A percentile compares a stretch with the other conserved stretches of the same genome.
Evolutionary conservation across 2,113 vertebrate genomes (phyloP).

Genomic region (Sapayoa aenigma): DNA sequence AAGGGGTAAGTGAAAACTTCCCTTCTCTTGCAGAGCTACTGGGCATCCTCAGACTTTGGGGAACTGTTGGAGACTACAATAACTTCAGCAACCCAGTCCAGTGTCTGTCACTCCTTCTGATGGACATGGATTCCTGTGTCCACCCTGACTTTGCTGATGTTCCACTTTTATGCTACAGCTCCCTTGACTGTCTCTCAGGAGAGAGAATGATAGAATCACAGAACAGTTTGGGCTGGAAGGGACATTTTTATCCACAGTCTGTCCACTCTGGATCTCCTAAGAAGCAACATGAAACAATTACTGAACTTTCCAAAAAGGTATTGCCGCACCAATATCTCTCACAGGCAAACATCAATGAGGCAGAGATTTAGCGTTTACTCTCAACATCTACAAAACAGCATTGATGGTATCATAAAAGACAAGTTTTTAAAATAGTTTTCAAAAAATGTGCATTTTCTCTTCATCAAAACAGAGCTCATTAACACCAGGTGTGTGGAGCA

Average conservation of each 20-base stretch:
- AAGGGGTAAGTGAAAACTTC: not conserved
- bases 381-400: not conserved
- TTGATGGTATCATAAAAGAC: not conserved
- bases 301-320: not conserved
- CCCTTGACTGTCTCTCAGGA: not conserved
- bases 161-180: not conserved
- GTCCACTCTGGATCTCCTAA: not conserved
- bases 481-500: not conserved
- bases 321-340: not conserved
- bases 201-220: not conserved
- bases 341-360: rapidly evolving
- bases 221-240: not conserved
- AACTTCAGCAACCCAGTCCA: not conserved
- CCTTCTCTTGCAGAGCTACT: not conserved
- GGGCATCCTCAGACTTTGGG: not conserved
- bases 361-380: not conserved
- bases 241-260: not conserved
- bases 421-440: rapidly evolving
- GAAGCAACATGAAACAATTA: not conserved
- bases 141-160: not conserved
- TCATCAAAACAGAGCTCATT: not conserved
- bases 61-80: not conserved
- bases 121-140: not conserved
- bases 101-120: not conserved
- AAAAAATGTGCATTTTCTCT: not conserved